A percentile compares a stretch with the other conserved stretches of the same genome.
Evolutionary conservation across 53 echinoderm and acorn worm genomes (phyloP).

Genomic region (Antedon mediterranea): DNA sequence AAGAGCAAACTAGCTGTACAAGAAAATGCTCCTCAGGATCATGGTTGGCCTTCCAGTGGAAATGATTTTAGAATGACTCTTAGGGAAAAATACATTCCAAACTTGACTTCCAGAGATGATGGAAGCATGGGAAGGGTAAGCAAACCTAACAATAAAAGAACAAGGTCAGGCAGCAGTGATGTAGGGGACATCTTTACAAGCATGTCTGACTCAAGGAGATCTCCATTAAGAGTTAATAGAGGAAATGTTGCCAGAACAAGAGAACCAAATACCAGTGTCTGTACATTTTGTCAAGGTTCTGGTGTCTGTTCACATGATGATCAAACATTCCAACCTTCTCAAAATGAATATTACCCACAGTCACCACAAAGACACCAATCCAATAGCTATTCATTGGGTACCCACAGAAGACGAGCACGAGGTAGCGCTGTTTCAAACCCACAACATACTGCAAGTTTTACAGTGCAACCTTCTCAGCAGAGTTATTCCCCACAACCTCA

Average conservation of each 20-base stretch:
- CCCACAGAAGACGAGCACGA: background rate
- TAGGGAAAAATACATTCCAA: conserved; percentile 36
- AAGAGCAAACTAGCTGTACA: conserved; percentile 27
- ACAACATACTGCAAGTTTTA: background rate
- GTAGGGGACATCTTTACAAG: background rate
- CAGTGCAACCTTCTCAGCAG: background rate
- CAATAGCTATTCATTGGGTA: background rate
- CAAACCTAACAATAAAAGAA: background rate
- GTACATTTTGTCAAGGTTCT: background rate
- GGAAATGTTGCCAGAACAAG: background rate
- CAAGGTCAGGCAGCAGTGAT: background rate
- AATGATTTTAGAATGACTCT: conserved; percentile 30
- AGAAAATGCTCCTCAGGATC: conserved; percentile 7
- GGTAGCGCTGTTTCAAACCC: background rate
- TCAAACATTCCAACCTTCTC: background rate
- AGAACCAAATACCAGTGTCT: background rate
- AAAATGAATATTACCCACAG: background rate
- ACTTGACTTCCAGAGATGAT: background rate
- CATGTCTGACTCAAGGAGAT: background rate
- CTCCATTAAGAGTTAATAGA: background rate
- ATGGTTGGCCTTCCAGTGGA: background rate
- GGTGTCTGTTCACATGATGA: background rate
- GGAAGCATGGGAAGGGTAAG: conserved; percentile 10
- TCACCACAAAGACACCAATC: background rate
- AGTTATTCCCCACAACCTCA: too few species aligned